Base-by-base conservation (phyloP, 2,113 vertebrate genomes). In the Phaethornis superciliosus region DNA sequence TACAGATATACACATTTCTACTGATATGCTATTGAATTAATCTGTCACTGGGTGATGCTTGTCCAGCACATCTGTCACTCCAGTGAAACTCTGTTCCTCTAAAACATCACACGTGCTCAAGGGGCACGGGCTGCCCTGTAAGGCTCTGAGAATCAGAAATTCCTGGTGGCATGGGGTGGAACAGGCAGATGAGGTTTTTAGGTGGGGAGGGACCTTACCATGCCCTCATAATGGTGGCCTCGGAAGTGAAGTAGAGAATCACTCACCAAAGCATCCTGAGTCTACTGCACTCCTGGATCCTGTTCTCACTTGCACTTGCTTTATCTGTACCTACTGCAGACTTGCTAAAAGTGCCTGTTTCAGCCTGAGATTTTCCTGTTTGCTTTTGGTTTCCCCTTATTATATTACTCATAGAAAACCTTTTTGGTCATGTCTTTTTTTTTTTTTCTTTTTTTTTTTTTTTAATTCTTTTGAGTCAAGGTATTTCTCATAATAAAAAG, bases 231-330 rank as follows among this genome's bases (percentile, higher is more conserved):
- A 21, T 19, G 26, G 51, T 85, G 56, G 14, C 15, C 35, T 56
- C 60, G 33, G 40, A 35, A 69, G 12, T 19, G 35, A 17, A 75
- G 52, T 46, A n/a, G 20, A 74, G 63, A 67, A 65, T 54, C 33
- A 22, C 0, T 0, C 5, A 52, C 44, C 19, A 54, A 56, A 70
- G n/a, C 17, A 26, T 37, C 51, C 47, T 1, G 1, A 47, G 28
- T 70, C 20, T 44, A 12, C 7, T 18, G 33, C 30, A 33, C 12
- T 93, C 20, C 28, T 59, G 26, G 69, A 51, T 88, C 52, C 56
- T 47, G 15, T 65, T 85, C 40, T 81, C 80, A 58, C 62, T 56
- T 76, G 20, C 32, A 67, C 46, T 81, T 69, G 51, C n/a, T 92
- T 84, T 75, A 23, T 54, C 74, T 70, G 16, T 74, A 37, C 46